phyloP scores from a whole-genome alignment of 2,888 invertebrate species.

The Athalia circularis region DNA sequence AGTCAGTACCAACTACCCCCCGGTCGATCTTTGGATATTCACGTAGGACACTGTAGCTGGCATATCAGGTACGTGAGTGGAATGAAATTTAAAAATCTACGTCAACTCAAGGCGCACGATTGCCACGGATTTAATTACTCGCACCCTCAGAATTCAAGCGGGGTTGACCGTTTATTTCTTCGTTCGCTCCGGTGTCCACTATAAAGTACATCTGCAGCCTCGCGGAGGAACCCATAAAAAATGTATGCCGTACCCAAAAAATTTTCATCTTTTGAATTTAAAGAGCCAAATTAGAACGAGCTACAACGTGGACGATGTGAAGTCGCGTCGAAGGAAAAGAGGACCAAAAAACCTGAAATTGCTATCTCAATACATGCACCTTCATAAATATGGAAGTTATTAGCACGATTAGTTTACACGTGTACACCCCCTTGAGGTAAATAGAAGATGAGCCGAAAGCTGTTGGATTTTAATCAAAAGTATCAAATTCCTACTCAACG shows the following conservation, averaged over 20 bases:
- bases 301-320: not conserved
- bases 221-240: conserved; percentile 26
- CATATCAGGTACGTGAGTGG: not conserved
- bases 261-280: conserved; percentile 16
- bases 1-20: too few relatives aligned
- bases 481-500: conserved; percentile 18
- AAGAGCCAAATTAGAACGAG: conserved; percentile 29
- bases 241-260: not conserved
- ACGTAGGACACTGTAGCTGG: not conserved
- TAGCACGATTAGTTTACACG: too few relatives aligned
- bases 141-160: not conserved
- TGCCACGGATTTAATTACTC: not conserved
- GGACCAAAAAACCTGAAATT: too few relatives aligned
- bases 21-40: too few relatives aligned
- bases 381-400: too few relatives aligned
- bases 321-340: not conserved
- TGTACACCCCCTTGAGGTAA: too few relatives aligned
- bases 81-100: not conserved
- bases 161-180: not conserved
- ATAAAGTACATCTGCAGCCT: conserved; percentile 36
- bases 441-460: not conserved
- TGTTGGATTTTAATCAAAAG: conserved; percentile 32
- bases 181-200: not conserved
- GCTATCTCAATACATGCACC: too few relatives aligned
- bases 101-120: not conserved